Evolutionary conservation across 2,888 invertebrate species (phyloP).

Genomic region (Chesias legatella): DNA sequence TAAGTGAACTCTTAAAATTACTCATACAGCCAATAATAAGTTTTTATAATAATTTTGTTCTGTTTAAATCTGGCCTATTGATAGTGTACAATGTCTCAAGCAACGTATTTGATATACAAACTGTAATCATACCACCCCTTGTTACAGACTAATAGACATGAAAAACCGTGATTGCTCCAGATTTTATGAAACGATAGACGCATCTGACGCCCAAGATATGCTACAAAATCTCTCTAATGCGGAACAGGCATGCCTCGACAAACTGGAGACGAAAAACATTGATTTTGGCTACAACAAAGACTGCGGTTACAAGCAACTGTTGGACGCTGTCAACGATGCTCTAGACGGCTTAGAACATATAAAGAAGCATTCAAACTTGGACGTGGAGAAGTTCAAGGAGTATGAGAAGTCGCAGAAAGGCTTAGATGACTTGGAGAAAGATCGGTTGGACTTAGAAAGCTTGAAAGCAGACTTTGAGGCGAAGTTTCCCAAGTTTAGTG

Average conservation of each 20-base stretch:
- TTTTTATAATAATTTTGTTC: too few species aligned
- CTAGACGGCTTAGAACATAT: constrained; percentile 61
- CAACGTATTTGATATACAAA: too few species aligned
- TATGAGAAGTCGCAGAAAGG: constrained; percentile 43
- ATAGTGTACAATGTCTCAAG: too few species aligned
- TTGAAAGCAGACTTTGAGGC: constrained; percentile 53
- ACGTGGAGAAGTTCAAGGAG: constrained; percentile 51
- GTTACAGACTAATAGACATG: constrained; percentile 58
- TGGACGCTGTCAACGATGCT: constrained; percentile 66
- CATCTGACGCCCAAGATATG: constrained; percentile 40
- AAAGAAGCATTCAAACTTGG: constrained; percentile 59
- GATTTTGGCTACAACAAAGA: constrained; percentile 62
- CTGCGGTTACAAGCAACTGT: constrained; percentile 57
- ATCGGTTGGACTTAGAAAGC: constrained; percentile 50
- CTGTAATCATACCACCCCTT: too few species aligned
- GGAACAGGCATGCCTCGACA: constrained; percentile 53
- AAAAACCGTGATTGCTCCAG: constrained; percentile 45
- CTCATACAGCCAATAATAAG: too few species aligned
- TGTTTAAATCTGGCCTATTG: too few species aligned
- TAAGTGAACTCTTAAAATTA: too few species aligned
- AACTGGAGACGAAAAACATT: constrained; percentile 55
- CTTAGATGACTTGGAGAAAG: constrained; percentile 47
- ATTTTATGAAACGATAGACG: constrained; percentile 49
- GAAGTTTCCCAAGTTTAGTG: constrained; percentile 59
- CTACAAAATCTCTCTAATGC: constrained; percentile 41